Percentiles rank a stretch among this genome's conserved stretches.
Evolutionary conservation across 2,888 invertebrate genomes (phyloP).

Genomic region (Stenchaetothrips biformis): DNA sequence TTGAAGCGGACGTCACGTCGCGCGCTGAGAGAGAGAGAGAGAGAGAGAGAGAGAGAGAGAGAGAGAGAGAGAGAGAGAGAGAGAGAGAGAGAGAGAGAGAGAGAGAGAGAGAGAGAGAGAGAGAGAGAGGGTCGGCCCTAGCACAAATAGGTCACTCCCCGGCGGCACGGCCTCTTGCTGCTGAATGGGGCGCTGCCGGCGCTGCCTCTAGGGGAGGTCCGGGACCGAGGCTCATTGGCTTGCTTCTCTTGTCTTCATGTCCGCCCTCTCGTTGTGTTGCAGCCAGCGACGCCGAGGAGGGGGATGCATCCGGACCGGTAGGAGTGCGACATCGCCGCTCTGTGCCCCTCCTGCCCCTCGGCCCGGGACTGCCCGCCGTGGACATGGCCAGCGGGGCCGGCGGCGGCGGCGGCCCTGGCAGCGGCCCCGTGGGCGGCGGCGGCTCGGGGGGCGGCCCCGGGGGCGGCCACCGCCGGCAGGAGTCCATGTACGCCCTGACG

Average conservation of each 20-base stretch:
- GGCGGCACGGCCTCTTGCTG: not conserved
- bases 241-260: not conserved
- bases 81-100: too few species aligned
- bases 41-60: too few species aligned
- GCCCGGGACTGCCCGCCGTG: not conserved
- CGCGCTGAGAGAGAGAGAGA: too few species aligned
- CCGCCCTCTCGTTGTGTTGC: not conserved
- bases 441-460: conserved; percentile 31
- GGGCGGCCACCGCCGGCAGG: conserved; percentile 61
- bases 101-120: too few species aligned
- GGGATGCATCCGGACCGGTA: conserved; percentile 15
- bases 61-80: too few species aligned
- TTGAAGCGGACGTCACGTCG: too few species aligned
- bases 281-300: not conserved
- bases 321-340: conserved; percentile 13
- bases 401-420: not conserved
- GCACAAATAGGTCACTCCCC: conserved; percentile 1
- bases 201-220: not conserved
- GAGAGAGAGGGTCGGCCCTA: not conserved
- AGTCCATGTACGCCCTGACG: conserved; percentile 86
- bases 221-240: not conserved
- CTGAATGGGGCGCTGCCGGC: conserved; percentile 1
- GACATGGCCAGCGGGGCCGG: not conserved
- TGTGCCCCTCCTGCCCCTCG: not conserved
- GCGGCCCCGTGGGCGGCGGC: not conserved